A percentile compares a stretch with the other conserved stretches of the same genome.
Conservation (phyloP, 1,140 invertebrate genomes). For the Procambarus clarkii region DNA sequence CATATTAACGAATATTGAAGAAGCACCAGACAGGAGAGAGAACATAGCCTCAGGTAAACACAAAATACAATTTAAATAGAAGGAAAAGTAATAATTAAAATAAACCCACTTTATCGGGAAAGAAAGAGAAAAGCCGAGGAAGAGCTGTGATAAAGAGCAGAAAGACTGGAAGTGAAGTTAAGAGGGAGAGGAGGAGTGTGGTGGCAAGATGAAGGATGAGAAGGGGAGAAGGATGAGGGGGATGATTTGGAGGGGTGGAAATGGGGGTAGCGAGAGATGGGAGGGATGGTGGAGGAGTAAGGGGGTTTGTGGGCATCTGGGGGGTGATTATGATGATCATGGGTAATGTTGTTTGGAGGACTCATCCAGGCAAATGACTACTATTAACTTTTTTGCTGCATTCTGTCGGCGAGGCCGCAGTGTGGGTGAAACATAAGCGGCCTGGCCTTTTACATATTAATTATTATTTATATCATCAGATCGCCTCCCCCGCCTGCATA, state of each 20-base stretch:
- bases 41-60: no score
- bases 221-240: background rate
- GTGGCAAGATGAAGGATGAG: background rate
- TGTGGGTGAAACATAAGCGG: background rate
- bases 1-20: no score
- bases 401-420: background rate
- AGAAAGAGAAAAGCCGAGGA: background rate
- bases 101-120: no score
- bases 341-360: constrained; percentile 13
- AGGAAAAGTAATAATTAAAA: no score
- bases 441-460: constrained; percentile 7
- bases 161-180: background rate
- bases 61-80: no score
- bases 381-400: constrained; percentile 12
- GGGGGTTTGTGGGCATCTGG: constrained; percentile 6
- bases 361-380: constrained; percentile 12
- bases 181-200: background rate
- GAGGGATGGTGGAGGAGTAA: background rate
- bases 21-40: no score
- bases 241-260: background rate
- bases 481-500: constrained; percentile 1
- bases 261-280: background rate
- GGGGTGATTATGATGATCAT: constrained; percentile 17
- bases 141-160: background rate
- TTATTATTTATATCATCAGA: constrained; percentile 13